Percentiles rank a stretch among this genome's conserved stretches.
These are phyloP conservation scores for Caenorhabditis sinica DNA, from an alignment of 2,888 invertebrate genomes.

Conservation along the genomic window DNA sequence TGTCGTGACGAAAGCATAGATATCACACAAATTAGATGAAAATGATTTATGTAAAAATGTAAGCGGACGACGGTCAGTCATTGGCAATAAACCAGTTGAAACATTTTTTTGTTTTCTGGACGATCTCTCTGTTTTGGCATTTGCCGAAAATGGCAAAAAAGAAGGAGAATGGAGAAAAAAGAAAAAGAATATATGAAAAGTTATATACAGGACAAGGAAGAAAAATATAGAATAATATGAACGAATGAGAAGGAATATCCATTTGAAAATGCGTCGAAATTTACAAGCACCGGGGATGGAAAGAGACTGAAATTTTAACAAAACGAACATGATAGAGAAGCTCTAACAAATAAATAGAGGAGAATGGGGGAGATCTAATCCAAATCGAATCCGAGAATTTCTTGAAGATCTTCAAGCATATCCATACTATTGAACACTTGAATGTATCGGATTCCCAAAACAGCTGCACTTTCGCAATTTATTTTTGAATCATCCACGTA, in stretches of 20 bases:
- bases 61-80: constrained; percentile 34
- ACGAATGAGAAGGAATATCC: constrained; percentile 14
- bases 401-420: constrained; percentile 68
- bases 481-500: constrained; percentile 67
- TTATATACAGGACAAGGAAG: constrained; percentile 19
- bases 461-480: constrained; percentile 64
- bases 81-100: constrained; percentile 51
- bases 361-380: constrained; percentile 32
- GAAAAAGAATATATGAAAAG: constrained; percentile 40
- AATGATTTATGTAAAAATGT: constrained; percentile 51
- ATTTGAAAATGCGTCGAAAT: constrained; percentile 54
- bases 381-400: constrained; percentile 67
- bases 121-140: constrained; percentile 48
- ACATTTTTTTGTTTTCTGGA: constrained; percentile 42
- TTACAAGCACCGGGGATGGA: constrained; percentile 57
- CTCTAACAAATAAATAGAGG: constrained; percentile 22
- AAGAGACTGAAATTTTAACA: constrained; percentile 29
- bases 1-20: constrained; percentile 29
- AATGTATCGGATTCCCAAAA: constrained; percentile 63
- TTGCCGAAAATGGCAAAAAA: constrained; percentile 33
- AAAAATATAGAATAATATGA: background rate
- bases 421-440: constrained; percentile 69
- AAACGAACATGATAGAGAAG: constrained; percentile 22
- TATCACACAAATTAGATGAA: constrained; percentile 45
- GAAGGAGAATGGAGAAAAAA: background rate